Evolutionary conservation across 1,140 invertebrate species (phyloP), one percentile per base, ranked within the genome.

Genomic region (Macrotrachela quadricornifera): DNA sequence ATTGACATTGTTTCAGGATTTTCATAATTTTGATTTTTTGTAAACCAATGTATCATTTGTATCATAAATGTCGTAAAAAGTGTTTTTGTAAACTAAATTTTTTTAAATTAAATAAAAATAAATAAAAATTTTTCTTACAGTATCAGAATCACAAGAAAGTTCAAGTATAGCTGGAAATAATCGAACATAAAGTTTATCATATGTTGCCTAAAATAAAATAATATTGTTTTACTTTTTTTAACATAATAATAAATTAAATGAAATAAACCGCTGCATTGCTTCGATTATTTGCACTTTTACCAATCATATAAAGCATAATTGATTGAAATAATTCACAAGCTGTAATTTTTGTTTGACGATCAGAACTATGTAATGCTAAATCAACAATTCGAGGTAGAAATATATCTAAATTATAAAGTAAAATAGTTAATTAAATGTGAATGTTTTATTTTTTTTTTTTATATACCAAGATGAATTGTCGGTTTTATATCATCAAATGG

Each of bases 251-350:
- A 64, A 66, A 64, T 38, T 59, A 59, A 37, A 16, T 44, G 12
- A 57, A 51, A 16, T 60, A 51, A 45, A 61, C 60, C 30, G 60
- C 55, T 6, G 37, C 39, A 8, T 58, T 59, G 10, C 58, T 65
- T 11, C 62, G 61, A 17, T 62, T 58, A 57, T 60, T 56, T 53
- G 69, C 69, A 57, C 73, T 72, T 55, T 65, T 72, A 2, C 78
- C 79, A 12, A 82, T 62, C 57, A 79, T 72, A 45, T 77, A 70
- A 14, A 78, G 58, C 6, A 79, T 62, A 10, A 79, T 61, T 6
- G 76, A 72, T 62, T 82, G 78, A 0, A 82, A 64, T 3, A 80
- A 63, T 66, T 82, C 80, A 64, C 79, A 79, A 1, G 80, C 78
- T 3, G 74, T 73, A 12, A 80, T 66, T 65, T 78, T 77, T 0